Evolutionary conservation across 2,888 invertebrate species (phyloP).

Genomic region (Xiphydria camelus): DNA sequence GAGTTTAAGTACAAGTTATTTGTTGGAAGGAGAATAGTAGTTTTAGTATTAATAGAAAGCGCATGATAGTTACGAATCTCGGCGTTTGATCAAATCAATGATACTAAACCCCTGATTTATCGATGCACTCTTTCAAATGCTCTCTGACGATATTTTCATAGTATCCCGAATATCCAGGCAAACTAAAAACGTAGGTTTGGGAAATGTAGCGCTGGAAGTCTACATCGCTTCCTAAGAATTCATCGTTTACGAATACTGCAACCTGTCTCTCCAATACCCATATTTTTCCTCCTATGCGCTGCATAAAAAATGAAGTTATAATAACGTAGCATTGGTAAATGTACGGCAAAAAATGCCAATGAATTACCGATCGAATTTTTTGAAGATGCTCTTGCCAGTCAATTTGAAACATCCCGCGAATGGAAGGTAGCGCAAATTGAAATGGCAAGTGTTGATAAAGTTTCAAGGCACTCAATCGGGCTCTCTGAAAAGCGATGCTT

Average conservation of each 20-base stretch:
- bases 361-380: constrained; percentile 43
- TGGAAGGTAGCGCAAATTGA: constrained; percentile 27
- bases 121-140: constrained; percentile 58
- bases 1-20: too few species aligned
- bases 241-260: constrained; percentile 60
- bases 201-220: constrained; percentile 59
- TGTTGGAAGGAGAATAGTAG: too few species aligned
- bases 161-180: constrained; percentile 50
- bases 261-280: constrained; percentile 60
- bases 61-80: too few species aligned
- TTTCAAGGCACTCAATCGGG: constrained; percentile 29
- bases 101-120: constrained; percentile 57
- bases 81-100: too few species aligned
- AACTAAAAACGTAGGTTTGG: constrained; percentile 57
- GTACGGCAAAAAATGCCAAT: background rate
- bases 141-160: constrained; percentile 58
- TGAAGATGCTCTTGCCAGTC: constrained; percentile 58
- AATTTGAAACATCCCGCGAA: constrained; percentile 37
- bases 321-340: constrained; percentile 1
- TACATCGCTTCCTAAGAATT: constrained; percentile 61
- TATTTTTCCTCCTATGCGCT: constrained; percentile 54
- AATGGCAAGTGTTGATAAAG: constrained; percentile 26
- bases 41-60: too few species aligned
- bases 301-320: constrained; percentile 4
- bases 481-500: constrained; percentile 30